These are phyloP conservation scores for Boulengeromyrus knoepffleri DNA, from an alignment of 2,113 vertebrate genomes.

Conservation along the genomic window DNA sequence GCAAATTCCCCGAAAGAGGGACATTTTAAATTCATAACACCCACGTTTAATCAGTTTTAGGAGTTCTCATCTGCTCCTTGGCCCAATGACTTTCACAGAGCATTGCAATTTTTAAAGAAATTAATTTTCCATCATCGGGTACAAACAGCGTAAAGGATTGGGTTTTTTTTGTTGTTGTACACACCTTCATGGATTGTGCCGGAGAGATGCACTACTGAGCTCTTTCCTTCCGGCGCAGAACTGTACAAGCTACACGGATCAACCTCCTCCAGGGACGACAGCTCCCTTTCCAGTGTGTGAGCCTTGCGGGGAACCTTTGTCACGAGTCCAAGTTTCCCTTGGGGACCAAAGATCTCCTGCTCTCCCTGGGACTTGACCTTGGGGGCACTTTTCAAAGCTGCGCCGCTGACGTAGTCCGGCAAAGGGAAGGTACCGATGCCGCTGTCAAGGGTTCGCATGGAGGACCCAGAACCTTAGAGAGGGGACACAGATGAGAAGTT, in stretches of 20 bases:
- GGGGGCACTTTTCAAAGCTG: slow-evolving; percentile 69
- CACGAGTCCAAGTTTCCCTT: slow-evolving; percentile 43
- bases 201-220: slow-evolving; percentile 23
- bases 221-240: slow-evolving; percentile 37
- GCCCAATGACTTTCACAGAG: neutral
- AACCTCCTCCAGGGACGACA: slow-evolving; percentile 62
- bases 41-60: neutral
- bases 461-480: slow-evolving; percentile 73
- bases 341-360: slow-evolving; percentile 55
- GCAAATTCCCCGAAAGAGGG: neutral
- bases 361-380: slow-evolving; percentile 69
- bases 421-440: slow-evolving; percentile 93
- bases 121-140: neutral
- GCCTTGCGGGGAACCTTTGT: slow-evolving; percentile 76
- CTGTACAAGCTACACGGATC: slow-evolving; percentile 46
- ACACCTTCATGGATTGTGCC: slow-evolving; percentile 31
- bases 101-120: neutral
- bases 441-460: slow-evolving; percentile 90
- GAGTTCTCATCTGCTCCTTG: neutral
- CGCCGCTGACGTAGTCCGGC: slow-evolving; percentile 76
- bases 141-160: neutral
- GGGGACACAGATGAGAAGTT: neutral
- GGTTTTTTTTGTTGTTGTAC: neutral
- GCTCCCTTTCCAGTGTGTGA: slow-evolving; percentile 83
- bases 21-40: neutral